Base-by-base conservation (phyloP, 2,888 invertebrate species). In the Hydroisotoma schaefferi region DNA sequence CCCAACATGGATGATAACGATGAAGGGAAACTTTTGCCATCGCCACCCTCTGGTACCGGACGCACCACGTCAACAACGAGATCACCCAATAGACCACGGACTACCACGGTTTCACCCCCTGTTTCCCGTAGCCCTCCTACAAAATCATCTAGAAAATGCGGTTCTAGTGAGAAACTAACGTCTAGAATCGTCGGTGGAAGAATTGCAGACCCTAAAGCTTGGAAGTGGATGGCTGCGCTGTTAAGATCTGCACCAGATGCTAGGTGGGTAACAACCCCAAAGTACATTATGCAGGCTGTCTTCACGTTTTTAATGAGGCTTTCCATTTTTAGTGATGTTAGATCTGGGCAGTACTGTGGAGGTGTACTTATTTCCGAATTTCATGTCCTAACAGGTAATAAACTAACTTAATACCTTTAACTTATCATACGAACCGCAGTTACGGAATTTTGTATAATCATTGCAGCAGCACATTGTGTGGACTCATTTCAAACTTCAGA, bases 171-270 rank as follows among this genome's bases (percentile, higher is more conserved):
- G 1, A 79, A 79, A 38, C 76, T 79, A 8, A 79, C 78, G 73
- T 71, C 81, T 0, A 80, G 84, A 28, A 80, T 86, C 29, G 79
- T 82, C 8, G 86, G 86, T 1, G 83, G 87, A 0, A 78, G 81
- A 26, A 83, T 83, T 0, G 84, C 87, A 0, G 83, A 84, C 73
- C 75, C 79, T 1, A 77, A 77, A 48, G 87, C 88, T 74, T 91
- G 89, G 86, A 88, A 88, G 0, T 89, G 91, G 92, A 86, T 91
- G 83, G 90, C 85, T 0, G 89, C 88, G 1, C 76, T 92, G 61
- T 81, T 89, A 18, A 82, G 84, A 0, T 78, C 79, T 33, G 55
- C 44, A 38, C 18, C 62, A 0, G 66, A 66, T 26, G 49, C 59
- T 22, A 57, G 49, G 70, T 71, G 58, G 61, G 55, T 37, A 22